A percentile compares a stretch with the other conserved stretches of the same genome.
Evolutionary conservation across 1,140 invertebrate species (phyloP).

Genomic region (Trigoniulus corallinus): DNA sequence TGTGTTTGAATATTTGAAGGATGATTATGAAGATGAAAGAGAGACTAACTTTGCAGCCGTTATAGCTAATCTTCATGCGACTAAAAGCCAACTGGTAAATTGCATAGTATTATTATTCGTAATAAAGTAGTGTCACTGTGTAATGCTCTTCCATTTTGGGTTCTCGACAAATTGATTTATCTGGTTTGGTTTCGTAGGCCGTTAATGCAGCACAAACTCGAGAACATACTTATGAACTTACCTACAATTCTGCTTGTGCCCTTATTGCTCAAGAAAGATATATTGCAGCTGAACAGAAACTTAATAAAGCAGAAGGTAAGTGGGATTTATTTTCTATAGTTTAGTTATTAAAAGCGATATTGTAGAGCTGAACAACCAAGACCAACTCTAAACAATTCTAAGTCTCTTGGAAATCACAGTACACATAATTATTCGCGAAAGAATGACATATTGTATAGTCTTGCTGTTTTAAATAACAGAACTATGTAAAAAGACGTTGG

Average conservation of each 20-base stretch:
- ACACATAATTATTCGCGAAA: not conserved
- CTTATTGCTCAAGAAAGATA: conserved; percentile 50
- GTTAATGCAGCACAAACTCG: conserved; percentile 33
- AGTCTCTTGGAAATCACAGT: too few species aligned
- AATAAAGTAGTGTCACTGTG: conserved; percentile 1
- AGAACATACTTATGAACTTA: conserved; percentile 65
- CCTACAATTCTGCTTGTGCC: conserved; percentile 74
- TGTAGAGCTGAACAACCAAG: too few species aligned
- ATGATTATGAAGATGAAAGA: conserved; percentile 88
- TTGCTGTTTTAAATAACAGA: conserved; percentile 29
- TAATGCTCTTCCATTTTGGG: too few species aligned
- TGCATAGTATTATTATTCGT: not conserved
- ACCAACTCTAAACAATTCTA: too few species aligned
- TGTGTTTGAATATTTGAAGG: conserved; percentile 23
- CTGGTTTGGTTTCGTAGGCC: conserved; percentile 17
- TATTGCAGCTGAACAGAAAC: conserved; percentile 57
- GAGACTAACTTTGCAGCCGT: conserved; percentile 83
- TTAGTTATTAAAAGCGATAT: too few species aligned
- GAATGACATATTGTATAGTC: not conserved
- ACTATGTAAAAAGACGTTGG: conserved; percentile 57
- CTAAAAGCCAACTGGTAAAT: conserved; percentile 12
- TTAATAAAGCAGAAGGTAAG: conserved; percentile 56
- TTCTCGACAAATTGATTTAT: conserved; percentile 1
- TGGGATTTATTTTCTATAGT: too few species aligned
- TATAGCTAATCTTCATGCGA: conserved; percentile 50